These are phyloP conservation scores for Cynopterus sphinx DNA, from an alignment of 2,797 vertebrate genomes.

Conservation along the genomic window DNA sequence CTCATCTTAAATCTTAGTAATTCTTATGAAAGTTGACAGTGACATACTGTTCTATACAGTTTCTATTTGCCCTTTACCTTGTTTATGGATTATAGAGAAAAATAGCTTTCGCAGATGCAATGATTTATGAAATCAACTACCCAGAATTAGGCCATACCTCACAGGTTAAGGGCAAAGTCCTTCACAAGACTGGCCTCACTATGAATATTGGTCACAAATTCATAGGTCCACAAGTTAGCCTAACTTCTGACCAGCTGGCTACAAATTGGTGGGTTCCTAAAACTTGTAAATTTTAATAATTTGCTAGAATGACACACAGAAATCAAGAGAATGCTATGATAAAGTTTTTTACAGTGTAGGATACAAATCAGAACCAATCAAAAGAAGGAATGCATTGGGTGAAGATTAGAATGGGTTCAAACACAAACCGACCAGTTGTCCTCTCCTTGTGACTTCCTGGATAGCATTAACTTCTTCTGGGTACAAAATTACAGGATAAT, in stretches of 20 bases:
- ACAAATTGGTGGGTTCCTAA: background rate
- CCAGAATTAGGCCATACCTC: background rate
- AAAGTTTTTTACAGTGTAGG: background rate
- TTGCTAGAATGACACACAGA: background rate
- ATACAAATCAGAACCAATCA: background rate
- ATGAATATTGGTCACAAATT: background rate
- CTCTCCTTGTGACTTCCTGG: background rate
- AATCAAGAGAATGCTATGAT: background rate
- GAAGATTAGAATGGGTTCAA: background rate
- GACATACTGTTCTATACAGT: background rate
- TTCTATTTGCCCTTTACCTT: background rate
- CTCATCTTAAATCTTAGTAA: background rate
- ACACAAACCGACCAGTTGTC: background rate
- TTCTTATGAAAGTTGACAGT: background rate
- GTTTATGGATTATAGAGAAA: background rate
- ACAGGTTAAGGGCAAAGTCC: background rate
- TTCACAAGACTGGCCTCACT: background rate
- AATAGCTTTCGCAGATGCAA: background rate
- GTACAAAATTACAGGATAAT: no score
- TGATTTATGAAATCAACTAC: background rate
- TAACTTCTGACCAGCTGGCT: background rate
- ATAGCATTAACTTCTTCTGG: background rate
- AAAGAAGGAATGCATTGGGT: background rate
- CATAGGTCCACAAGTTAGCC: background rate
- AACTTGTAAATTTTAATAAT: background rate